A percentile compares a stretch with the other conserved stretches of the same genome.
Conservation (phyloP, 2,797 vertebrate species). For the Pelobates cultripes region DNA sequence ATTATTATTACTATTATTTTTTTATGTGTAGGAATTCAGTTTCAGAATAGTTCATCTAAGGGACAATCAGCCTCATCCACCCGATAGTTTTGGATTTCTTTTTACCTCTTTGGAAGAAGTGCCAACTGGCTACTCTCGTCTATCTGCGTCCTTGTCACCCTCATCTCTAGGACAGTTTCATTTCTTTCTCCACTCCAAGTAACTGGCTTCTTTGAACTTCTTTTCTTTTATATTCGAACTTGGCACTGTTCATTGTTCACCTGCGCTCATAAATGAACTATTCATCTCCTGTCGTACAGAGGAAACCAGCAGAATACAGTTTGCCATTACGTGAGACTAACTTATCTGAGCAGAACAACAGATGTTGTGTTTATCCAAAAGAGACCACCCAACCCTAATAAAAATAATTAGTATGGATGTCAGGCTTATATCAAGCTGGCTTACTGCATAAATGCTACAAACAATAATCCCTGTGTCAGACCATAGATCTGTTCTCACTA, state of each 20-base stretch:
- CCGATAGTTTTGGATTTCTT: not conserved
- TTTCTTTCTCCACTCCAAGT: constrained; percentile 17
- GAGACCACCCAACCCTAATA: not conserved
- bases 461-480: too few relatives aligned
- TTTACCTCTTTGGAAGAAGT: not conserved
- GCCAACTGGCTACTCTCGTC: not conserved
- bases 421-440: not conserved
- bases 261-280: constrained; percentile 12
- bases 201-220: constrained; percentile 7
- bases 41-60: not conserved
- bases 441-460: not conserved
- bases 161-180: not conserved
- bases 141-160: not conserved
- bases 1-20: too few relatives aligned
- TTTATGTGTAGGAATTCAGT: not conserved
- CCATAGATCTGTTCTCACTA: too few relatives aligned
- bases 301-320: not conserved
- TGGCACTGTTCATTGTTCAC: constrained; percentile 6
- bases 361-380: not conserved
- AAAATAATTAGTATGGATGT: not conserved
- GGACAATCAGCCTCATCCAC: not conserved
- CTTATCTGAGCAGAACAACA: constrained; percentile 1
- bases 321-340: constrained; percentile 10
- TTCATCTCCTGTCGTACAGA: not conserved
- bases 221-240: constrained; percentile 1